Evolutionary conservation across 2,888 invertebrate species (phyloP), one percentile per base, ranked within the genome.

Genomic region (Nezara viridula): DNA sequence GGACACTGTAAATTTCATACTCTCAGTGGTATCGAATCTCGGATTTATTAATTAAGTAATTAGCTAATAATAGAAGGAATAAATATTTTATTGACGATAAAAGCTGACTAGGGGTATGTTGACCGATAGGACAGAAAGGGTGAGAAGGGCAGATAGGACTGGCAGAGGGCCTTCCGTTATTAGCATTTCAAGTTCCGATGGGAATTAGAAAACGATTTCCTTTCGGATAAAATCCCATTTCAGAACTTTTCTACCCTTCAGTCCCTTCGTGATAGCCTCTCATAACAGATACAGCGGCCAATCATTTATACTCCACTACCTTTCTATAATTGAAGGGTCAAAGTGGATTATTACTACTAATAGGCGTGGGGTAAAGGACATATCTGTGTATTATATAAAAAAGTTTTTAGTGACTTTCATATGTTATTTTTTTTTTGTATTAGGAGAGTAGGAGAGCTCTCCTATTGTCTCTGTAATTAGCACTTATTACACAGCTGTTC

Each of bases 151-250:
- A 37, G 66, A 10, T 16, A 27, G 27, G 10, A 32, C 27, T n/a
- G 55, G n/a, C 6, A 60, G 12, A 10, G n/a, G n/a, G n/a, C 14
- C 60, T 73, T 21, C 66, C 66, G 81, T 81, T 81, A 81, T 81
- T 81, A 81, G 81, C 81, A 81, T n/a, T 73, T 73, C 66, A 37
- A 73, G 66, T 73, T 73, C 66, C 66, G 66, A 73, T 47, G 4
- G 16, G 81, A 47, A 81, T 81, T 81, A 81, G 44, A 47, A 40
- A 81, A 81, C 81, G 4, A 81, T 81, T 81, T 81, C 81, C 81
- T 47, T 44, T 81, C 81, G 40, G 81, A 81, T 47, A 3, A 47
- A 81, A 81, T 81, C n/a, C 44, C 40, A 81, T 81, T 81, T 10
- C 44, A 40, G n/a, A 81, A 81, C 44, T 81, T 44, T 81, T 81